Evolutionary conservation across 1,140 invertebrate species (phyloP).

Genomic region (Papilio aristodemus): DNA sequence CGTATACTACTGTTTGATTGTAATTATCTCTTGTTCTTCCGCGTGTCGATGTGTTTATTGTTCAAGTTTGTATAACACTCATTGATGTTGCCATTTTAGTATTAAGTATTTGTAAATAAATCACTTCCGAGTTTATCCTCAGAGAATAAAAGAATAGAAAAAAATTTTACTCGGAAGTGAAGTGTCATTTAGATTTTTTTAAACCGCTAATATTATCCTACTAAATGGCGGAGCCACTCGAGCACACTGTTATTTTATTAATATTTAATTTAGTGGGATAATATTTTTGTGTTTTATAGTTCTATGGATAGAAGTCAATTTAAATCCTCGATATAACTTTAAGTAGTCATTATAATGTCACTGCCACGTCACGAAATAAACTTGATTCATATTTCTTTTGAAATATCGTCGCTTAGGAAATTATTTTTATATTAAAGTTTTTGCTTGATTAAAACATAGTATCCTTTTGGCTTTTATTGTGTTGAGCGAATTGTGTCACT

Average conservation of each 20-base stretch:
- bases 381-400: background rate
- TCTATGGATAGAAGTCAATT: background rate
- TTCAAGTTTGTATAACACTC: constrained; percentile 9
- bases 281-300: background rate
- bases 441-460: background rate
- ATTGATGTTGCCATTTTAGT: constrained; percentile 19
- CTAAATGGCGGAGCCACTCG: background rate
- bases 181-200: constrained; percentile 8
- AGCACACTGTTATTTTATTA: background rate
- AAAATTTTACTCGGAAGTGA: constrained; percentile 14
- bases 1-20: background rate
- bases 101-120: background rate
- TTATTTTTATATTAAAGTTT: background rate
- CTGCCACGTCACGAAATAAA: background rate
- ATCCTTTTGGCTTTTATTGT: background rate
- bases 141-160: background rate
- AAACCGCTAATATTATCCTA: constrained; percentile 5
- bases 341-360: too few species aligned
- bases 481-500: background rate
- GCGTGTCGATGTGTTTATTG: constrained; percentile 1
- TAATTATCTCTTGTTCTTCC: background rate
- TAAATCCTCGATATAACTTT: background rate
- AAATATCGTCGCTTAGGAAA: background rate
- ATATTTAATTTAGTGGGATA: constrained; percentile 6
- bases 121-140: constrained; percentile 9